Conservation (phyloP, 2,888 invertebrate genomes). For the Odontocerum albicorne region DNA sequence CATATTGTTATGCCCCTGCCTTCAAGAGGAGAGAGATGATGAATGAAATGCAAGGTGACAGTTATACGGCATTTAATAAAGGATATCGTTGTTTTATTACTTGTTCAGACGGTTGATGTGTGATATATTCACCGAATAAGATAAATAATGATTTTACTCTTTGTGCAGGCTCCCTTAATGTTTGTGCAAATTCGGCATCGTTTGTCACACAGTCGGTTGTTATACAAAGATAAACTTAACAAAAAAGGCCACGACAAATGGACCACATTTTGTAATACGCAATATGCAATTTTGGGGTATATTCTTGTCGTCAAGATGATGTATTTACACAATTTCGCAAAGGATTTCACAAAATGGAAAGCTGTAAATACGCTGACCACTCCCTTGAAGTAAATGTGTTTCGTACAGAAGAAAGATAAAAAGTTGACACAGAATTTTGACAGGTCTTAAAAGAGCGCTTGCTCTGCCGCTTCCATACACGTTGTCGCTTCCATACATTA, state of each 20-base stretch:
- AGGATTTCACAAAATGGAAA: no score
- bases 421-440: no score
- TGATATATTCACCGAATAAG: slow-evolving; percentile 23
- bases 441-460: no score
- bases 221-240: not conserved
- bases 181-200: slow-evolving; percentile 11
- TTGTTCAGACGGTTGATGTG: slow-evolving; percentile 14
- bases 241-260: not conserved
- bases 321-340: no score
- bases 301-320: no score
- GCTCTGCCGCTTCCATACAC: no score
- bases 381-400: no score
- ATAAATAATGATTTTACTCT: slow-evolving; percentile 18
- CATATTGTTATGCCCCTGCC: no score
- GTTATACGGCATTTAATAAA: slow-evolving; percentile 24
- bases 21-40: no score
- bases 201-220: slow-evolving; percentile 5
- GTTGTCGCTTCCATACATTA: no score
- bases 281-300: not conserved
- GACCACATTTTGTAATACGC: not conserved
- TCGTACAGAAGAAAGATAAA: no score
- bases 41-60: slow-evolving; percentile 12
- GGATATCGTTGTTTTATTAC: slow-evolving; percentile 27
- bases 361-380: no score
- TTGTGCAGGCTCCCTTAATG: slow-evolving; percentile 13